Base-by-base conservation (phyloP, 2,797 vertebrate genomes). In the Vultur gryphus region DNA sequence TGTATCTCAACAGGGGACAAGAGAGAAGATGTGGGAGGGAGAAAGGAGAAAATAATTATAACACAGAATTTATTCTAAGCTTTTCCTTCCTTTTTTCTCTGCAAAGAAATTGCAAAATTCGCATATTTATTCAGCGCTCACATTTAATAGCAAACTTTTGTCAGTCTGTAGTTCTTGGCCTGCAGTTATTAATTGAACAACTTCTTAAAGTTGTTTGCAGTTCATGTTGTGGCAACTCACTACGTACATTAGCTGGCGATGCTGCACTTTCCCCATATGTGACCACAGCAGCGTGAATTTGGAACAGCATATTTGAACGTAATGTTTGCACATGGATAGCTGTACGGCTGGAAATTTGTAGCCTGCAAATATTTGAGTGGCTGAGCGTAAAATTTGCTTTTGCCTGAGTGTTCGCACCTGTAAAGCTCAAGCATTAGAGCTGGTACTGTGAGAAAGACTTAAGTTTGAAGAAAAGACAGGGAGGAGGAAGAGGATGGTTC, bases 171-270 rank as follows among this genome's bases (percentile, higher is more conserved):
- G 52, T 85, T 90, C 73, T 84, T 85, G 79, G 77, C 75, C 92
- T 80, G 43, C 84, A 75, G 51, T 24, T 75, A 46, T 78, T 87
- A 84, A 89, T 3, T 73, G 93, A 95, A 67, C 48, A 84, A 35
- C 69, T 93, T 28, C 82, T 95, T 81, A 81, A 80, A 94, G 61
- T 76, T 91, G 84, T 89, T 96, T 81, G 58, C 51, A 52, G 44
- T 84, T 84, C 58, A 12, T 71, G 65, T 61, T 89, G 84, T 86
- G 82, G 84, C 51, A 83, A 24, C 44, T 85, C 5, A 2, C 55
- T 66, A 6, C 0, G 2, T 78, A 23, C 35, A 20, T 94, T 90
- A 90, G 59, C 76, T 92, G 92, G 89, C 0, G 0, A 41, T 65
- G 81, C 84, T 78, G 87, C 6, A 2, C 71, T 87, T 67, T 48